Base-by-base conservation (phyloP, 2,797 vertebrate species). In the Lophius americanus region DNA sequence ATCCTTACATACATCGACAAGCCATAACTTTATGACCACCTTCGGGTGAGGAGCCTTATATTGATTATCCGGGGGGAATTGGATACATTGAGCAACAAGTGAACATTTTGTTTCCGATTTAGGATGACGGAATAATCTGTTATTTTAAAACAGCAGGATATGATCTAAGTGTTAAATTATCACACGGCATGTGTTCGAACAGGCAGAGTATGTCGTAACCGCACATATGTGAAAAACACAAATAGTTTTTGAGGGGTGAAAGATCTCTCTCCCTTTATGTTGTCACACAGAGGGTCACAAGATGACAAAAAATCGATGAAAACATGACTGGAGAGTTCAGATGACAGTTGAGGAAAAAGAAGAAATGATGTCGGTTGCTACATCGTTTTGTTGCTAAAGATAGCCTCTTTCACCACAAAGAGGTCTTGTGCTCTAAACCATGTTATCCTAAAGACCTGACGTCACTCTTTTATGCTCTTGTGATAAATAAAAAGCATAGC, bases 361-460 rank as follows among this genome's bases (percentile, higher is more conserved):
- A 71, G 66, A 70, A 78, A 66, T 78, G 32, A 85, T 62, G 8
- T 65, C 13, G 76, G 68, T 64, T 65, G 48, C 23, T 70, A 60
- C 61, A 66, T 41, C 58, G 57, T 39, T 35, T 36, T 54, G 14
- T 52, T 59, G 62, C 77, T 79, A 81, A 79, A 81, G 35, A 82
- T 83, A 81, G 59, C 57, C 14, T 0, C 42, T 61, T 11, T 69
- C 53, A 76, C 77, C 75, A 56, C 65, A 69, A 35, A 53, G 38
- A 48, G 51, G 63, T 73, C 76, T 65, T 65, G 13, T 81, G 75
- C 2, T 50, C 32, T 47, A 49, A 68, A 61, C 43, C 7, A 43
- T 44, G 5, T 35, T 66, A 54, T 56, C 9, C 49, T 66, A 37
- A 61, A 49, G 44, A 53, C 54, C 68, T 85, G 64, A 82, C 58